Conservation (phyloP, 2,888 invertebrate genomes). For the Criorhina ranunculi region DNA sequence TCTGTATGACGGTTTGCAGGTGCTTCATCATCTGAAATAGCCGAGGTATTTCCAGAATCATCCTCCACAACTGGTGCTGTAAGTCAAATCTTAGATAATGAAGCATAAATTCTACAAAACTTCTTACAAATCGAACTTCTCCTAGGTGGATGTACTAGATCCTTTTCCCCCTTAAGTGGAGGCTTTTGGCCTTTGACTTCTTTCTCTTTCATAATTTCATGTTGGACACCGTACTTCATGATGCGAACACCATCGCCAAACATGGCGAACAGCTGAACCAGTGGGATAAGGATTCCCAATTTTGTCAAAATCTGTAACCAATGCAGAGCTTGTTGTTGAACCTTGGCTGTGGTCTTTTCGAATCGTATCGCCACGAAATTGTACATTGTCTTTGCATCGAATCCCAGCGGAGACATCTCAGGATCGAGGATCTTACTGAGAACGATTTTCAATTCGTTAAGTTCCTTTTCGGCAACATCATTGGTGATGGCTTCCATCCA, state of each 20-base stretch:
- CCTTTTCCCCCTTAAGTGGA: conserved; percentile 82
- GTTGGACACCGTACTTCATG: conserved; percentile 87
- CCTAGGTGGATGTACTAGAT: conserved; percentile 83
- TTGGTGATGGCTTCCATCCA: conserved; percentile 99
- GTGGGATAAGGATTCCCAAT: conserved; percentile 94
- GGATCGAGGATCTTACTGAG: conserved; percentile 97
- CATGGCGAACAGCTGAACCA: conserved; percentile 94
- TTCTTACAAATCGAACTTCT: conserved; percentile 86
- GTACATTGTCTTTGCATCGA: conserved; percentile 97
- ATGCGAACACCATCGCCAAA: conserved; percentile 94
- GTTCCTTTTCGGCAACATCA: conserved; percentile 95
- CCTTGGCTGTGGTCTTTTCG: conserved; percentile 90
- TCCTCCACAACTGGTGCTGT: conserved; percentile 88
- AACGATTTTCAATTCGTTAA: conserved; percentile 92
- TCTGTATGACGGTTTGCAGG: conserved; percentile 87
- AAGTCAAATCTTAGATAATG: conserved; percentile 4
- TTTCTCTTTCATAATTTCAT: conserved; percentile 84
- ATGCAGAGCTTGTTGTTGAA: conserved; percentile 94
- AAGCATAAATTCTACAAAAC: not conserved
- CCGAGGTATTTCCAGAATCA: conserved; percentile 88
- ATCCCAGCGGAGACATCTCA: conserved; percentile 97
- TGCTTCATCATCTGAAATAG: conserved; percentile 89
- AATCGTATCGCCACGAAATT: conserved; percentile 96
- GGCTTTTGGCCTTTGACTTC: conserved; percentile 81
- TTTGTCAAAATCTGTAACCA: conserved; percentile 95